A percentile compares a stretch with the other conserved stretches of the same genome.
These are phyloP conservation scores for Xenopus tropicalis DNA, from an alignment of 2,113 vertebrate species.

Conservation along the genomic window DNA sequence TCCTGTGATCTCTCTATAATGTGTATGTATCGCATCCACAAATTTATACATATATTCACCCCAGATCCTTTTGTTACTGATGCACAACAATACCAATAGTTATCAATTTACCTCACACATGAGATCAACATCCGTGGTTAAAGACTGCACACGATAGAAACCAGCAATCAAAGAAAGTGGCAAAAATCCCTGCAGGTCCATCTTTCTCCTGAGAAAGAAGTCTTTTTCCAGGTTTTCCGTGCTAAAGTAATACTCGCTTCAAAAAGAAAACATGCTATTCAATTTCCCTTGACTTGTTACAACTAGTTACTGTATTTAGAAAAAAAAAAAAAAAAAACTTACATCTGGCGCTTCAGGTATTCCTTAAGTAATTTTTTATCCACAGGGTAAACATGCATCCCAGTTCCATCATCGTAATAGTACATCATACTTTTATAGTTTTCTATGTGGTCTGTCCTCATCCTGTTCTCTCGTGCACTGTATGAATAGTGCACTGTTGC, in stretches of 20 bases:
- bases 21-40: too few relatives aligned
- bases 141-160: slow-evolving; percentile 90
- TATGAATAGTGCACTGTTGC: slow-evolving; percentile 78
- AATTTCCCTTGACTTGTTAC: neutral
- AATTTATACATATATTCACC: too few relatives aligned
- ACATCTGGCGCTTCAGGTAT: slow-evolving; percentile 96
- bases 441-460: slow-evolving; percentile 65
- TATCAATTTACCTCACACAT: slow-evolving; percentile 82
- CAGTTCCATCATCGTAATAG: slow-evolving; percentile 86
- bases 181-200: slow-evolving; percentile 90
- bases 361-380: slow-evolving; percentile 90
- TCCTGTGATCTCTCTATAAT: too few relatives aligned
- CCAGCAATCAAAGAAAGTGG: slow-evolving; percentile 89
- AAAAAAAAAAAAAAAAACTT: slow-evolving; percentile 54
- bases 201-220: slow-evolving; percentile 94
- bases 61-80: too few relatives aligned
- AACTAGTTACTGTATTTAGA: too few relatives aligned
- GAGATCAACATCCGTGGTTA: slow-evolving; percentile 83
- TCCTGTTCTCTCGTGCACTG: slow-evolving; percentile 65
- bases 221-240: slow-evolving; percentile 92
- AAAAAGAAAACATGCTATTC: slow-evolving; percentile 44
- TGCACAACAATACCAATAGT: too few relatives aligned
- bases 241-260: slow-evolving; percentile 97
- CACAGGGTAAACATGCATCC: slow-evolving; percentile 87
- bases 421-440: slow-evolving; percentile 83